Evolutionary conservation across 2,113 vertebrate genomes (phyloP).

Genomic region (Ailuropoda melanoleuca): DNA sequence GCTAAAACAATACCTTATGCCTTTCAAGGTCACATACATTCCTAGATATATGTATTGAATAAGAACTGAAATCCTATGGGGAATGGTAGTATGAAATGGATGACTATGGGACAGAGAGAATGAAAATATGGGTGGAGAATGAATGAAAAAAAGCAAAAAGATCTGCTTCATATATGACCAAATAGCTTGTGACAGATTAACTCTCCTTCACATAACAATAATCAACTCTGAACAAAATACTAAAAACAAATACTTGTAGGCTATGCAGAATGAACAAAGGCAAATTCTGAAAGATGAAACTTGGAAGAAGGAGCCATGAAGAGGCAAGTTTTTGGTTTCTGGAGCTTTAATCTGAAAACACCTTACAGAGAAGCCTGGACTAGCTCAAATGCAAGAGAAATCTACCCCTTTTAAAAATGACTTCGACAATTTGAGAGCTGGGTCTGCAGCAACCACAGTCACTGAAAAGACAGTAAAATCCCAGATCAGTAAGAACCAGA

Average conservation of each 20-base stretch:
- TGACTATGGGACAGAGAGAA: background rate
- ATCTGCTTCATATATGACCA: background rate
- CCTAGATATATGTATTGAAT: background rate
- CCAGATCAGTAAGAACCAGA: background rate
- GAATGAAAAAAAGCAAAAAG: too few relatives aligned
- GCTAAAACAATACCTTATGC: background rate
- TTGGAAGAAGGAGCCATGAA: background rate
- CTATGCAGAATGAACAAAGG: background rate
- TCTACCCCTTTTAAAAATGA: background rate
- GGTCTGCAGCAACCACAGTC: background rate
- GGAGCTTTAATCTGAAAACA: background rate
- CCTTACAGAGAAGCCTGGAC: background rate
- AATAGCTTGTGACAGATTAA: background rate
- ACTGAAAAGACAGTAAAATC: background rate
- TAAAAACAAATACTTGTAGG: background rate
- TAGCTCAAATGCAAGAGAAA: background rate
- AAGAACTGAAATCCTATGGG: background rate
- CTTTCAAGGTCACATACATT: background rate
- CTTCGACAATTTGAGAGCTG: background rate
- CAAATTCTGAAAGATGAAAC: background rate
- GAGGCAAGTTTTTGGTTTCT: background rate
- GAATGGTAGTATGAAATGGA: background rate
- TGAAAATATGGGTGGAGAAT: background rate
- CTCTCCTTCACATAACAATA: background rate
- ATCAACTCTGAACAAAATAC: background rate